Conservation (phyloP, 2,888 invertebrate genomes). For the Ophioninae sp. region DNA sequence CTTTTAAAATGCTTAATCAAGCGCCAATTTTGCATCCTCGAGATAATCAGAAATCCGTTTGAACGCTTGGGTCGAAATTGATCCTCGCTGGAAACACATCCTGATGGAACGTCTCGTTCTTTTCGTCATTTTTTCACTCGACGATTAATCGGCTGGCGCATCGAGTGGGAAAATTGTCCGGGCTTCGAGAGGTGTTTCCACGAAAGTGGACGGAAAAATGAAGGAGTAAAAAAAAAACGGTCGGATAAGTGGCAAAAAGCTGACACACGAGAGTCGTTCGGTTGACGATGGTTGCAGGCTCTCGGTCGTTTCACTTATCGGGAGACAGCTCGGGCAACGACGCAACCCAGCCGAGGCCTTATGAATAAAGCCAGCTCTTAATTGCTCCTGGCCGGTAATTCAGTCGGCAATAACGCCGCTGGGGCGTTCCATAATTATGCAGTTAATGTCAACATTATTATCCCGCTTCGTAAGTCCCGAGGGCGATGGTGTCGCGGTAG, state of each 20-base stretch:
- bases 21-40: no score
- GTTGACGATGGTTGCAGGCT: conserved; percentile 38
- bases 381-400: conserved; percentile 77
- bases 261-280: conserved; percentile 39
- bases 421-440: conserved; percentile 78
- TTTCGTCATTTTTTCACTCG: not conserved
- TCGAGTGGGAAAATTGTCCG: not conserved
- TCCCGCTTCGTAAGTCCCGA: conserved; percentile 68
- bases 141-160: not conserved
- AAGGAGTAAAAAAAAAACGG: conserved; percentile 35
- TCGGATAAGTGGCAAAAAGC: conserved; percentile 46
- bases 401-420: conserved; percentile 75
- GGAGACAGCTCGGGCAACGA: conserved; percentile 40
- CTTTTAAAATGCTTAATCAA: no score
- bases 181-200: not conserved
- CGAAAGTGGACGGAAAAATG: not conserved
- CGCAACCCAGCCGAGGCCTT: conserved; percentile 65
- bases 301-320: conserved; percentile 46
- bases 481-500: conserved; percentile 51
- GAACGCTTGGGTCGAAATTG: no score
- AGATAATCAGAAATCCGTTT: no score
- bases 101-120: not conserved
- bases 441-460: conserved; percentile 79
- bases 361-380: conserved; percentile 75
- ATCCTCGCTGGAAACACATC: no score